Evolutionary conservation across 2,888 invertebrate species (phyloP), one percentile per base, ranked within the genome.

Genomic region (Leptinotarsa rubiginosa): DNA sequence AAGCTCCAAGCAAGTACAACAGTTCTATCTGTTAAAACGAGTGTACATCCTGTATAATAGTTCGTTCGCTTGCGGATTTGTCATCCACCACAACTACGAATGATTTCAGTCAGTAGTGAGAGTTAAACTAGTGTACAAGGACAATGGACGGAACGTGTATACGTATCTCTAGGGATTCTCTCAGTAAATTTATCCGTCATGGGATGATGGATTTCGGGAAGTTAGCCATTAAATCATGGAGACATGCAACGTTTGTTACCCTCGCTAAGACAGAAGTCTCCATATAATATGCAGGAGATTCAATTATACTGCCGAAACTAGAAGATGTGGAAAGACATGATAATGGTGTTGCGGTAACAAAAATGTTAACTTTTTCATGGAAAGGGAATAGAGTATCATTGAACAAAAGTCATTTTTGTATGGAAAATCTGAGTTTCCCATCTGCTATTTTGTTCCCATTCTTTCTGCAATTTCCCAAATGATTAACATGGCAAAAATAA

Each of bases 151-250:
- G 84, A 83, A 74, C 85, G 84, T 74, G 80, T 83, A 66, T 83
- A 64, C 78, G 80, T 85, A 83, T 74, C 80, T 75, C 62, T 52
- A 31, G 77, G 74, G 78, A 78, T 75, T 73, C 74, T 78, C 77
- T 74, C 84, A 85, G 81, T 82, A 86, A 82, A 81, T 81, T 81
- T 80, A 80, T 78, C 73, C 81, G 80, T 81, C 81, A 80, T 75
- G 77, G 77, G 78, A 80, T 79, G 80, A 78, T 77, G 76, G 78
- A 81, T 80, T 76, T 75, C 75, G 75, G 77, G 76, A 79, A 80
- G 76, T 78, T 78, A 74, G 74, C 76, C 76, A 76, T 77, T 78
- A 80, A 77, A 78, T 78, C 79, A 79, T 79, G 74, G 74, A 75
- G 79, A 79, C 76, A 77, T 79, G 77, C 77, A 76, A 77, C 77